Percentiles rank a stretch among this genome's conserved stretches.
Conservation (phyloP, 2,113 vertebrate genomes). For the Corythaixoides concolor region DNA sequence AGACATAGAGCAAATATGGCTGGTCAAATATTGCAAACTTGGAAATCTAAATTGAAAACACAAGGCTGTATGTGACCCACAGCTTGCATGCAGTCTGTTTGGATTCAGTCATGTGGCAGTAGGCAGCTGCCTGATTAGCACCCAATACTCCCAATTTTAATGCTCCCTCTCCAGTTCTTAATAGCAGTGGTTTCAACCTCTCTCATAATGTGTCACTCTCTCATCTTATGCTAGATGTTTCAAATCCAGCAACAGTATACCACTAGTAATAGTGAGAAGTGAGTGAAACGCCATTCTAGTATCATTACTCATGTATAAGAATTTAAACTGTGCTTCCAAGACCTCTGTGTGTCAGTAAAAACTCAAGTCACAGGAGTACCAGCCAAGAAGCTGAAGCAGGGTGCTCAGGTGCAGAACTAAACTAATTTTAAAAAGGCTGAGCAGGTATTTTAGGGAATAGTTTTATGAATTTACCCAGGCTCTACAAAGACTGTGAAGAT, state of each 20-base stretch:
- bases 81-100: too few relatives aligned
- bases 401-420: conserved; percentile 6
- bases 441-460: neutral
- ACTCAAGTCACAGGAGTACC: neutral
- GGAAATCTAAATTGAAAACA: neutral
- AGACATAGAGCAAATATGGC: neutral
- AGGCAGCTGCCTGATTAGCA: neutral
- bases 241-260: neutral
- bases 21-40: neutral
- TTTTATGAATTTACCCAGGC: neutral
- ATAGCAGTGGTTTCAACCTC: neutral
- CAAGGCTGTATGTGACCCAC: neutral
- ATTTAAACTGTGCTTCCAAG: neutral
- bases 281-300: neutral
- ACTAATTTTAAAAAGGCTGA: conserved; percentile 10
- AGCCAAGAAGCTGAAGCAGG: neutral
- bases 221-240: neutral
- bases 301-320: neutral
- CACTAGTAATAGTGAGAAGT: neutral
- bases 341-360: neutral
- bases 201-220: accelerated
- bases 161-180: neutral
- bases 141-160: neutral
- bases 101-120: neutral
- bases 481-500: neutral